Percentiles rank a stretch among this genome's conserved stretches.
phyloP scores from a whole-genome alignment of 2,113 vertebrate genomes.

The Hippocampus comes region DNA sequence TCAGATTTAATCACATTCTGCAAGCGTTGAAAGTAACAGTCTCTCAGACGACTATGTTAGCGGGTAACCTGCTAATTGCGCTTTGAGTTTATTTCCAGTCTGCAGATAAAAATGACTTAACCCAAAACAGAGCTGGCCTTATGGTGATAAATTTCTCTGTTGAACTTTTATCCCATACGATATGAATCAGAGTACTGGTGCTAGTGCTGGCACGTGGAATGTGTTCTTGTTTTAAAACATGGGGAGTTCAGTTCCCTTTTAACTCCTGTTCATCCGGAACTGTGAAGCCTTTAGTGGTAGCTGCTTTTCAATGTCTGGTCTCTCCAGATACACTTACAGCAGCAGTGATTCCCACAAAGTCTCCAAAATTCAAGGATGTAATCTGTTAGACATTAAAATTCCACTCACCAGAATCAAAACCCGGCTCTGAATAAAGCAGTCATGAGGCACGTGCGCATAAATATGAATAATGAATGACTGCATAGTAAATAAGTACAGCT shows the following conservation, averaged over 20 bases:
- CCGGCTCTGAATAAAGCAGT: conserved; percentile 55
- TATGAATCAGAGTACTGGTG: neutral
- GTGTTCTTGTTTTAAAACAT: neutral
- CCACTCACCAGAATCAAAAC: conserved; percentile 38
- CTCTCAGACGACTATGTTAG: too few relatives aligned
- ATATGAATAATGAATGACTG: conserved; percentile 65
- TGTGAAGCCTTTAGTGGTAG: neutral
- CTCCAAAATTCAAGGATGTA: conserved; percentile 46
- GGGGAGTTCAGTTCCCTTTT: neutral
- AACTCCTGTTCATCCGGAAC: neutral
- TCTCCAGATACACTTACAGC: neutral
- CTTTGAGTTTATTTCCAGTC: neutral
- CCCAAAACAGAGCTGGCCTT: too few relatives aligned
- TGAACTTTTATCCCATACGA: too few relatives aligned
- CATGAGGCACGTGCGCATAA: conserved; percentile 45
- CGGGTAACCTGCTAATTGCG: too few relatives aligned
- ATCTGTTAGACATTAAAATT: conserved; percentile 44
- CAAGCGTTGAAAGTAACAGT: too few relatives aligned
- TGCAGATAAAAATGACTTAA: too few relatives aligned
- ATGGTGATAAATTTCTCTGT: too few relatives aligned
- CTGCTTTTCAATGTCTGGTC: conserved; percentile 35
- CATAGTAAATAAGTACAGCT: conserved; percentile 58
- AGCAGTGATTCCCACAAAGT: conserved; percentile 32
- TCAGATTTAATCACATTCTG: neutral
- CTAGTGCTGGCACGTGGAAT: neutral